phyloP scores from a whole-genome alignment of 2,888 invertebrate genomes.

The Calliphora vomitoria region DNA sequence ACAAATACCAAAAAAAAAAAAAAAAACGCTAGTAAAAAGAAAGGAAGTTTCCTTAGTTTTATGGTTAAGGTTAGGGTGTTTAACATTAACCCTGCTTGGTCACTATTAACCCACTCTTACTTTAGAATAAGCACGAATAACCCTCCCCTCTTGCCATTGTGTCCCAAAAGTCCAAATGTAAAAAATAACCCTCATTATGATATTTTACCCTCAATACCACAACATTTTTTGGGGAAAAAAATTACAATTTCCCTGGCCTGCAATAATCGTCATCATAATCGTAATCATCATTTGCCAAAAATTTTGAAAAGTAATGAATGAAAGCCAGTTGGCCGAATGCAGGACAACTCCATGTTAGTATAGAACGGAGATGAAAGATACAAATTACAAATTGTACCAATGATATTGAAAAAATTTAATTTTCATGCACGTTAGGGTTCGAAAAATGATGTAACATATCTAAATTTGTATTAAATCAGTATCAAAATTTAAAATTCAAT shows the following conservation, averaged over 20 bases:
- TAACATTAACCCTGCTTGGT: slow-evolving; percentile 35
- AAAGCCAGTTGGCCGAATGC: not conserved
- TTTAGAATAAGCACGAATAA: not conserved
- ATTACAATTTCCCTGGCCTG: slow-evolving; percentile 28
- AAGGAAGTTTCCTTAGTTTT: not conserved
- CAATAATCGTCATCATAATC: slow-evolving; percentile 49
- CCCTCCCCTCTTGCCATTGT: not conserved
- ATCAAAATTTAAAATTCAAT: too few relatives aligned
- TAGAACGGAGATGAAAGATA: too few relatives aligned
- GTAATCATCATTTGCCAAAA: slow-evolving; percentile 57
- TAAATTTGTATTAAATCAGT: too few relatives aligned
- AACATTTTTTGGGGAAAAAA: not conserved
- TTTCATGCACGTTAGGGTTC: too few relatives aligned
- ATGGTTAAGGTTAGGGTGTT: slow-evolving; percentile 35
- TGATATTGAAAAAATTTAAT: too few relatives aligned
- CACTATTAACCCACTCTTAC: slow-evolving; percentile 13
- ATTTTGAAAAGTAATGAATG: not conserved
- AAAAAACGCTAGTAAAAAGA: not conserved
- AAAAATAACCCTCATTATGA: slow-evolving; percentile 46
- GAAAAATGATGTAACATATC: too few relatives aligned
- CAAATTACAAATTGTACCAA: too few relatives aligned
- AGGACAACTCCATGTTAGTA: too few relatives aligned
- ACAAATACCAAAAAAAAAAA: not conserved
- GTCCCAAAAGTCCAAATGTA: slow-evolving; percentile 9
- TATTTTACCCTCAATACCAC: slow-evolving; percentile 29